Conservation (phyloP, 2,113 vertebrate species). For the Aleadryas rufinucha region DNA sequence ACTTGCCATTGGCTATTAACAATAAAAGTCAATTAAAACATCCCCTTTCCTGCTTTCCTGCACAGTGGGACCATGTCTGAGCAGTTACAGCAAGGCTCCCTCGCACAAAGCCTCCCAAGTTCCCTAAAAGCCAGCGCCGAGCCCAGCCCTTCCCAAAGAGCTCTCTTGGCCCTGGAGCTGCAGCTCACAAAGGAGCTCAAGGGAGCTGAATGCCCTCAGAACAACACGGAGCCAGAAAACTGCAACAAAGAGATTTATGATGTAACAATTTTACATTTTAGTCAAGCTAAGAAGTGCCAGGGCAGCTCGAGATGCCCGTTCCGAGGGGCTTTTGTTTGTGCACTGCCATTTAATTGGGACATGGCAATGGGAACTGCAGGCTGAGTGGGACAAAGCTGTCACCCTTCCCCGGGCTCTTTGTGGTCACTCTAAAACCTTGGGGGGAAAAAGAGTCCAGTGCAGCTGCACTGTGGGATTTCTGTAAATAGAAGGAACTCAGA, state of each 20-base stretch:
- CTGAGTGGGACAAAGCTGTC: background rate
- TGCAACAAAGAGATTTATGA: background rate
- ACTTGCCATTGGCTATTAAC: background rate
- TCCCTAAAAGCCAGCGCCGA: background rate
- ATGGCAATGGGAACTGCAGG: background rate
- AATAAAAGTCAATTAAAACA: background rate
- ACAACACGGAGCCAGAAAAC: background rate
- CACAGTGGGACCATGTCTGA: background rate
- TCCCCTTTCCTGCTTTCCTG: background rate
- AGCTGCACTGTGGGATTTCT: constrained; percentile 3
- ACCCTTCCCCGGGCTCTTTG: background rate
- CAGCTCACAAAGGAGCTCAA: background rate
- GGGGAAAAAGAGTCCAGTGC: background rate
- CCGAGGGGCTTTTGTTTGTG: background rate
- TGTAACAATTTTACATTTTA: background rate
- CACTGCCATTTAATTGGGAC: constrained; percentile 6
- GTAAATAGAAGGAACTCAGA: constrained; percentile 5
- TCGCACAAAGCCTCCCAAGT: background rate
- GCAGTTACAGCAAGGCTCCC: background rate
- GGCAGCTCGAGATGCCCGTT: background rate
- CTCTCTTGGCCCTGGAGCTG: background rate
- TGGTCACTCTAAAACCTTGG: constrained; percentile 12
- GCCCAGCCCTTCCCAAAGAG: background rate
- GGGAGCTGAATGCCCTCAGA: background rate
- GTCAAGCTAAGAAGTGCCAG: background rate